Conservation (phyloP, 2,888 invertebrate genomes). For the Celastrina argiolus region DNA sequence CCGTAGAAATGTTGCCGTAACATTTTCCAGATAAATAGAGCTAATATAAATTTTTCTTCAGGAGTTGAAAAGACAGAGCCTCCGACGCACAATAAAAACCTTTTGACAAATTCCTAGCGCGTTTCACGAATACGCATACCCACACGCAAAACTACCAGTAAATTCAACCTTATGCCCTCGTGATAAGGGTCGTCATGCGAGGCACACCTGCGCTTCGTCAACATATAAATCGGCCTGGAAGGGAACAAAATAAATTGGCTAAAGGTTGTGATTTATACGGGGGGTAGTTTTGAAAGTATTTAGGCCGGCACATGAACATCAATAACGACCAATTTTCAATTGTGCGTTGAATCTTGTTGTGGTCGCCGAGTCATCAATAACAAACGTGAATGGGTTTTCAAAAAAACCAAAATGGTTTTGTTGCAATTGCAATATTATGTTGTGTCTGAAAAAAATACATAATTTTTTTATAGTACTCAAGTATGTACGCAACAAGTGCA, state of each 20-base stretch:
- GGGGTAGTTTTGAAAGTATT: constrained; percentile 25
- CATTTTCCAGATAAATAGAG: neutral
- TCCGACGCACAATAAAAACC: constrained; percentile 2
- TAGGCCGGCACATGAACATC: neutral
- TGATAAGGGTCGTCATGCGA: neutral
- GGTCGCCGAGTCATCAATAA: too few species aligned
- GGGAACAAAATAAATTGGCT: constrained; percentile 36
- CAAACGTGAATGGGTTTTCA: too few species aligned
- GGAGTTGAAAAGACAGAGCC: neutral
- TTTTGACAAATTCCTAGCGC: constrained; percentile 6
- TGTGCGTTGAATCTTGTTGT: neutral
- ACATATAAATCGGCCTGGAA: constrained; percentile 35
- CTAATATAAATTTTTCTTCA: neutral
- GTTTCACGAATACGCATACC: neutral
- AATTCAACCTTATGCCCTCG: neutral
- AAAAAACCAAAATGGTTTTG: too few species aligned
- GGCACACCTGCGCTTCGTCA: constrained; percentile 30
- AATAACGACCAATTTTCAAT: neutral
- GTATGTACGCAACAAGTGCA: too few species aligned
- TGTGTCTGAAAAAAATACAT: too few species aligned
- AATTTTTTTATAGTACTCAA: too few species aligned
- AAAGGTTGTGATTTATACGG: constrained; percentile 36
- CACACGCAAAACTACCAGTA: neutral
- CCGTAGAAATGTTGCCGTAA: neutral
- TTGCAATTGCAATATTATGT: too few species aligned